phyloP scores from a whole-genome alignment of 2,113 vertebrate genomes.

The Isurus oxyrinchus region DNA sequence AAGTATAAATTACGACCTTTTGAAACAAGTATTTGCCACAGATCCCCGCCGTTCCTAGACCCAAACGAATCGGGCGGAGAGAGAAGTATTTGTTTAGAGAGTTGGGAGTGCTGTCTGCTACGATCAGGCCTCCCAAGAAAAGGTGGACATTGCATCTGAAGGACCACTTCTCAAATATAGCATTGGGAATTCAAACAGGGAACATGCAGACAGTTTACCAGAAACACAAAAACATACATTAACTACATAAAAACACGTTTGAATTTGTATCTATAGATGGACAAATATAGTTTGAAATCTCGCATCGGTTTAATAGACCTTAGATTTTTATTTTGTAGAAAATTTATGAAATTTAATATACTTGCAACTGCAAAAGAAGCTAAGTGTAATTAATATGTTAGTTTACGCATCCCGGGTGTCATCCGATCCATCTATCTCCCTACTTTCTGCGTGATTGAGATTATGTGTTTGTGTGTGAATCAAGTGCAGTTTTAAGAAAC shows the following conservation, averaged over 20 bases:
- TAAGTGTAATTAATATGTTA: not conserved
- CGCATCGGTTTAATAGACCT: not conserved
- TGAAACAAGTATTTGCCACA: not conserved
- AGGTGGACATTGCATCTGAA: not conserved
- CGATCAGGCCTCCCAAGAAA: not conserved
- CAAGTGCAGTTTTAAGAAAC: not conserved
- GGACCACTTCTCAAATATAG: not conserved
- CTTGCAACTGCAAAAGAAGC: not conserved
- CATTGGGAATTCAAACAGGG: not conserved
- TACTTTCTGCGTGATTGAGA: not conserved
- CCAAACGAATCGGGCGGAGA: not conserved
- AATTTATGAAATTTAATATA: too few relatives aligned
- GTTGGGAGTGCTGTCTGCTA: not conserved
- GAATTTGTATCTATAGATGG: not conserved
- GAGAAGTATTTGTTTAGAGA: not conserved
- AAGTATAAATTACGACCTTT: not conserved
- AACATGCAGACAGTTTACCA: not conserved
- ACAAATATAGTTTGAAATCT: not conserved
- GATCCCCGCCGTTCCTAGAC: too few relatives aligned
- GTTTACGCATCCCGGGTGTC: not conserved
- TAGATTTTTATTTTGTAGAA: not conserved
- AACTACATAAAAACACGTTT: not conserved
- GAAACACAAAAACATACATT: not conserved
- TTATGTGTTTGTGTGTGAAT: not conserved
- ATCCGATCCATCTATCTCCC: not conserved